These are phyloP conservation scores for Aphis gossypii DNA, from an alignment of 1,140 invertebrate genomes.

Conservation along the genomic window DNA sequence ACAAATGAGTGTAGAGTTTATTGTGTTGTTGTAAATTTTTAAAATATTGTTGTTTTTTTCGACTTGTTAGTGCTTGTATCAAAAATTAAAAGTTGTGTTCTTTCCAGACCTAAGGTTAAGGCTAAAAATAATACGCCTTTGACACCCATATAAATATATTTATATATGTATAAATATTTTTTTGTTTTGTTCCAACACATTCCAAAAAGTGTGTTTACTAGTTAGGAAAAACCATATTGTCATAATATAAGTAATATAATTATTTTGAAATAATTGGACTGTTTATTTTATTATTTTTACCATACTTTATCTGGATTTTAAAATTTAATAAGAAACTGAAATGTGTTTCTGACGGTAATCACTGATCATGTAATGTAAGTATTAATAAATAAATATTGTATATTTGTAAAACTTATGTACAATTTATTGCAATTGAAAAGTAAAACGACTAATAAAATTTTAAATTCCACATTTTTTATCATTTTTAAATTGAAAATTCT, in stretches of 20 bases:
- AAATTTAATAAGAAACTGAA: not conserved
- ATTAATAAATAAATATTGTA: not conserved
- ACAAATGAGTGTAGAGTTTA: constrained; percentile 37
- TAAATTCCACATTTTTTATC: not conserved
- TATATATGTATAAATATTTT: constrained; percentile 25
- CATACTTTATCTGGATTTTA: not conserved
- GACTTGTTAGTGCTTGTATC: constrained; percentile 41
- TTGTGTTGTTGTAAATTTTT: constrained; percentile 51
- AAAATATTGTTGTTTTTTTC: constrained; percentile 34
- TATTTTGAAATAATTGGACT: constrained; percentile 39
- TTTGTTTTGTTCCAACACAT: constrained; percentile 51
- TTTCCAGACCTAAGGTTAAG: constrained; percentile 35
- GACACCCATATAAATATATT: constrained; percentile 12
- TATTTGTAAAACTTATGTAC: not conserved
- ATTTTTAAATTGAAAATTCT: not conserved
- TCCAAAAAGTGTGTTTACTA: constrained; percentile 54
- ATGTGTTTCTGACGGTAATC: not conserved
- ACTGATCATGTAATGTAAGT: not conserved
- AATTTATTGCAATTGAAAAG: not conserved
- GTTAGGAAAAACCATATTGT: constrained; percentile 40
- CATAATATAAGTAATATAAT: constrained; percentile 47
- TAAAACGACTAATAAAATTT: not conserved
- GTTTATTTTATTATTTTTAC: constrained; percentile 11
- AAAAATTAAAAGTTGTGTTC: constrained; percentile 20
- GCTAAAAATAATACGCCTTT: not conserved